These are phyloP conservation scores for Macropis europaea DNA, from an alignment of 2,888 invertebrate species.

Conservation along the genomic window DNA sequence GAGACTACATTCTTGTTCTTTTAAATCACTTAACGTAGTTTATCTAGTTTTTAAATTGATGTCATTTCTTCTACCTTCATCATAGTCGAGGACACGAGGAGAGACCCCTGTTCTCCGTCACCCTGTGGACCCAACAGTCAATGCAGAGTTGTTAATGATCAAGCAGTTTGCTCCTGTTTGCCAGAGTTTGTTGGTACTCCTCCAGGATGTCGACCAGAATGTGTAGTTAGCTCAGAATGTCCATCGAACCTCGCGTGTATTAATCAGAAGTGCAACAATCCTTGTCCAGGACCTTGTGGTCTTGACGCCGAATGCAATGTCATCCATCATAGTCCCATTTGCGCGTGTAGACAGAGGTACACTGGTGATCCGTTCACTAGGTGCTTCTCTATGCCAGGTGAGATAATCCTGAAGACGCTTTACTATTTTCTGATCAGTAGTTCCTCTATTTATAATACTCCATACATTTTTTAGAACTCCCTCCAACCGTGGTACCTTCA, in stretches of 20 bases:
- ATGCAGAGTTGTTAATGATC: constrained; percentile 85
- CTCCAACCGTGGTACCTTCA: constrained; percentile 83
- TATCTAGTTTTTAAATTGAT: background rate
- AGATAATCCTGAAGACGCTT: constrained; percentile 71
- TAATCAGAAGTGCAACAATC: constrained; percentile 89
- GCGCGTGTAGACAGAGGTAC: constrained; percentile 80
- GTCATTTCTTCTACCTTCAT: background rate
- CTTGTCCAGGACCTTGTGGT: constrained; percentile 90
- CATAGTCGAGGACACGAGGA: background rate
- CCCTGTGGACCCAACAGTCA: constrained; percentile 87
- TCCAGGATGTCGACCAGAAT: constrained; percentile 89
- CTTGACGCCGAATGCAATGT: constrained; percentile 88
- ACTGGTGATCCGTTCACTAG: constrained; percentile 79
- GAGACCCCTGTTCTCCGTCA: constrained; percentile 86
- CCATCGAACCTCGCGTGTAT: constrained; percentile 88
- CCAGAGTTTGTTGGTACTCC: constrained; percentile 85
- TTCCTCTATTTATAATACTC: background rate
- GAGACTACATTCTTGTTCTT: background rate
- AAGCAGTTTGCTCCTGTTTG: constrained; percentile 85
- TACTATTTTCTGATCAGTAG: no score
- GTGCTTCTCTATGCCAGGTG: constrained; percentile 79
- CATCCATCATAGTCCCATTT: constrained; percentile 89
- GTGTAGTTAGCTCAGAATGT: constrained; percentile 87
- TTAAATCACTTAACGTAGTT: background rate
- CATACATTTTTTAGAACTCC: constrained; percentile 82